A percentile compares a stretch with the other conserved stretches of the same genome.
These are phyloP conservation scores for Characodon lateralis DNA, from an alignment of 2,797 vertebrate genomes.

Conservation along the genomic window DNA sequence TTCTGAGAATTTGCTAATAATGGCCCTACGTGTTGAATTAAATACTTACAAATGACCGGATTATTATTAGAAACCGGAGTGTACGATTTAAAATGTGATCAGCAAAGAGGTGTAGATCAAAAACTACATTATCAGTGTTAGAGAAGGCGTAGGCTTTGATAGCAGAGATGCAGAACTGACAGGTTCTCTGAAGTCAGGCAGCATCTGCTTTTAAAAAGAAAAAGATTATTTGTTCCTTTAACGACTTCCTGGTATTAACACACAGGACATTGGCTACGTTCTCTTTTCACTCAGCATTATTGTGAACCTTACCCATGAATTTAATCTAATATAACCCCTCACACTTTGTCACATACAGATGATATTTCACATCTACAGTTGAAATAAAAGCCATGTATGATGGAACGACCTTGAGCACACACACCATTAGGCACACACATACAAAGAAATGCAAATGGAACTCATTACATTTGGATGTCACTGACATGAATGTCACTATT, in stretches of 20 bases:
- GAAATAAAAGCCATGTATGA: background rate
- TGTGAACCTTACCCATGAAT: background rate
- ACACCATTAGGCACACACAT: background rate
- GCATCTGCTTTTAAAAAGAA: conserved; percentile 1
- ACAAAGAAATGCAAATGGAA: conserved; percentile 1
- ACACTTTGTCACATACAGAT: background rate
- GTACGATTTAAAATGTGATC: background rate
- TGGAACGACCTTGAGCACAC: background rate
- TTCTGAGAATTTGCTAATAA: conserved; percentile 33
- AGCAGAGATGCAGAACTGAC: background rate
- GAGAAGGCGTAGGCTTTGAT: background rate
- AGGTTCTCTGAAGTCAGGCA: conserved; percentile 1
- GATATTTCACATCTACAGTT: background rate
- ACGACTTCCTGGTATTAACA: background rate
- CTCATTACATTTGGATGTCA: background rate
- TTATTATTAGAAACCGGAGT: conserved; percentile 22
- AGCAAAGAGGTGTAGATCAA: background rate
- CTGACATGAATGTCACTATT: background rate
- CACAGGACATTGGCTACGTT: too few relatives aligned
- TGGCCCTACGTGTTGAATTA: background rate
- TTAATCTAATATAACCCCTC: background rate
- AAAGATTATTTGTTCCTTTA: background rate
- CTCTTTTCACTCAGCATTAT: background rate
- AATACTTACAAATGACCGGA: conserved; percentile 22
- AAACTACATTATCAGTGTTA: background rate